Base-by-base conservation (phyloP, 2,888 invertebrate genomes). In the Rhabditoides inermis region DNA sequence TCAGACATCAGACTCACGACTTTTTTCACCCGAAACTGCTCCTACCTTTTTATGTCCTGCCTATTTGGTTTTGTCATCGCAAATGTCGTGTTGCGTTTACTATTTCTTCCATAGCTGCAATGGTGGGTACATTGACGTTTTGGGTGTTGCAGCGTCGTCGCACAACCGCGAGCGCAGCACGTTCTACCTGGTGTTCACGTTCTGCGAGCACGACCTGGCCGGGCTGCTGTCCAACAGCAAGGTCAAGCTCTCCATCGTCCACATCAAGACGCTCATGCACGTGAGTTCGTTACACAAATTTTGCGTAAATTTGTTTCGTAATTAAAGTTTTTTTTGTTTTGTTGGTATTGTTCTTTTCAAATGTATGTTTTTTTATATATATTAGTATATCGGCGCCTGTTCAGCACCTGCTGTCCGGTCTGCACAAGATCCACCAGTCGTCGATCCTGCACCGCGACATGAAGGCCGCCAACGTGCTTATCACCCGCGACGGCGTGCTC, bases 391-490 rank as follows among this genome's bases (percentile, higher is more conserved):
- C n/a, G n/a, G n/a, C n/a, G n/a, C n/a, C n/a, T n/a, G n/a, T 61
- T 45, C 28, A 62, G 53, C 71, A 69, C 48, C 52, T 73, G 44
- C 51, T 73, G 18, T 53, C 53, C 25, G 72, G 71, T 3, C 82
- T 98, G 1, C 92, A 90, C 79, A 94, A 90, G 73, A 92, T 98
- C 74, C 95, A 98, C 76, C 88, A 87, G 70, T 91, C 90, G 77
- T 91, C 90, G 78, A 68, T 73, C 20, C 58, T 91, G 0, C 91
- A 91, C 75, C 83, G 92, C 68, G 98, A 98, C 73, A 94, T 98
- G 94, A 98, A 98, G 80, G 91, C 98, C 7, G 95, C 95, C 0
- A 98, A 99, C 80, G 91, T 98, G 28, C 81, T 98, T 15, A 90
- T 98, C 53, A 94, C 94, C 0, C 91, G 91, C 77, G 87, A 86